Conservation (phyloP, 2,113 vertebrate species). For the Balaeniceps rex region DNA sequence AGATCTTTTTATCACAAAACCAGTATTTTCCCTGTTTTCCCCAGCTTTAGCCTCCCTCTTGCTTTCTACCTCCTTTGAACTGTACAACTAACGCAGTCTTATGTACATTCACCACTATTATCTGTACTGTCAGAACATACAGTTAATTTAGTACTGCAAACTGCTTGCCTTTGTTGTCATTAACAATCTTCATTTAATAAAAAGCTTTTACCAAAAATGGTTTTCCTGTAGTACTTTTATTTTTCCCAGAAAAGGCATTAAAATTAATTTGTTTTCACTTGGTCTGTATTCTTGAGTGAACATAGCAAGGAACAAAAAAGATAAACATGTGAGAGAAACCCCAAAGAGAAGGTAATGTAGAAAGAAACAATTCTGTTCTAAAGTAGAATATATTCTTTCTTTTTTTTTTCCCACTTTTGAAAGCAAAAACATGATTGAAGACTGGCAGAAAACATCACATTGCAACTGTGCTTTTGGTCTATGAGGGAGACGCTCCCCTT, state of each 20-base stretch:
- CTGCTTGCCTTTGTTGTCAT: constrained; percentile 32
- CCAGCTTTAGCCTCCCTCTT: neutral
- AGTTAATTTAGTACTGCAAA: constrained; percentile 3
- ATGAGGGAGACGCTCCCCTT: neutral
- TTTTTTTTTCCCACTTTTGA: neutral
- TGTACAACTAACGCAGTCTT: neutral
- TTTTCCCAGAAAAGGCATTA: constrained; percentile 42
- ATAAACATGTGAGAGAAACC: neutral
- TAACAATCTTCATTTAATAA: constrained; percentile 41
- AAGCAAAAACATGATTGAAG: neutral
- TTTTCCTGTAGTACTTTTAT: constrained; percentile 35
- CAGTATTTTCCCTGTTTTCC: neutral
- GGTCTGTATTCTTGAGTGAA: neutral
- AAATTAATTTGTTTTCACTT: constrained; percentile 52
- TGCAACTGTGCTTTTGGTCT: neutral
- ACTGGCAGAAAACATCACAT: neutral
- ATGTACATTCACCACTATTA: neutral
- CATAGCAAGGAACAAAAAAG: constrained; percentile 3
- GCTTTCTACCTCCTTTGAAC: constrained; percentile 26
- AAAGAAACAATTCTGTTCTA: neutral
- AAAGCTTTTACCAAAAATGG: constrained; percentile 37
- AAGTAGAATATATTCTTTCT: neutral
- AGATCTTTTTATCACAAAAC: neutral
- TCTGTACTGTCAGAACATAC: neutral
- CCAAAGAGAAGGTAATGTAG: constrained; percentile 17